Conservation (phyloP, 2,888 invertebrate genomes). For the Ceratothoa steindachneri region DNA sequence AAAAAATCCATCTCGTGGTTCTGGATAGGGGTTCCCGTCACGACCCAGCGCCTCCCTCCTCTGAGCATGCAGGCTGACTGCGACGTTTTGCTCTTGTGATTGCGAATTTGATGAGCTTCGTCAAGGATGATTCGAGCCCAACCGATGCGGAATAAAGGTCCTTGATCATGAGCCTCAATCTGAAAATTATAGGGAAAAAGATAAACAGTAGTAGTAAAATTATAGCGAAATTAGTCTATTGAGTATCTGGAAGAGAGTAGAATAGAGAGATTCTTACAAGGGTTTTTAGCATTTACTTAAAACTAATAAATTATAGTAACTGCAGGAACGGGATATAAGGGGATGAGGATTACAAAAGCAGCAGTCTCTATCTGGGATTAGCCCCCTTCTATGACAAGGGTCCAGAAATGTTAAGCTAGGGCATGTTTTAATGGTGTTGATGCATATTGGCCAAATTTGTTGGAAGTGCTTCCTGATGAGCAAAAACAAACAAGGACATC, state of each 20-base stretch:
- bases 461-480: no score
- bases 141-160: constrained; percentile 64
- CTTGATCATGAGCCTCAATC: constrained; percentile 35
- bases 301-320: no score
- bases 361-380: no score
- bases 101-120: constrained; percentile 88
- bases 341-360: no score
- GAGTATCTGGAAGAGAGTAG: neutral
- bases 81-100: constrained; percentile 74
- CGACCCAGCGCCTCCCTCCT: constrained; percentile 69
- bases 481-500: neutral
- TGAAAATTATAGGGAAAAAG: neutral
- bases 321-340: no score
- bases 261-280: constrained; percentile 16
- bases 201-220: no score
- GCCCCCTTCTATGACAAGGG: no score
- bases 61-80: constrained; percentile 65
- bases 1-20: constrained; percentile 74
- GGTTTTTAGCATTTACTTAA: no score
- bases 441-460: no score
- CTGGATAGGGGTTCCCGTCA: constrained; percentile 93
- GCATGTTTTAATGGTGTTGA: no score
- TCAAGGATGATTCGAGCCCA: constrained; percentile 88
- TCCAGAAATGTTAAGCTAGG: no score
- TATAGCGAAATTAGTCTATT: no score